Evolutionary conservation across 1,140 invertebrate genomes (phyloP), one percentile per base, ranked within the genome.

Genomic region (Drosophila equinoxialis): DNA sequence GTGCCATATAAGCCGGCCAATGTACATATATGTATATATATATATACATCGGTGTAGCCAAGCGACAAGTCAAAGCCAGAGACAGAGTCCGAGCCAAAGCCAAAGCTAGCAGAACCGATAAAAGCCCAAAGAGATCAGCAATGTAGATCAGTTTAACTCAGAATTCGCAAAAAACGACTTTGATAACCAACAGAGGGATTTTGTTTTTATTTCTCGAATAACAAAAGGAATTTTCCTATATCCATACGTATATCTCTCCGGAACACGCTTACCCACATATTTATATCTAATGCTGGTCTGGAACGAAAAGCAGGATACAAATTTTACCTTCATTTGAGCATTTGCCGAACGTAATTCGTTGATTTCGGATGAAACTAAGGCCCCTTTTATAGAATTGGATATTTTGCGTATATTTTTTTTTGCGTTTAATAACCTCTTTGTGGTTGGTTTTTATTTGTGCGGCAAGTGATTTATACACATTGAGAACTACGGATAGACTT

Each of bases 251-350:
- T 51, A 67, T 39, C 10, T 57, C 37, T 39, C 37, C 10, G 10
- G 37, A 26, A 23, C 37, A 13, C 8, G 51, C 39, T 20, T 35
- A 37, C n/a, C 30, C 45, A 8, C 30, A 35, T 0, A 57, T 17
- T 13, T 37, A 14, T 64, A 45, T 79, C 82, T 74, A 84, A 90
- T 90, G 89, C 77, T 90, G 48, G 83, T 90, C 66, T 90, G 89
- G 89, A 90, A 90, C 78, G 89, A 90, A 74, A 90, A 90, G 70
- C 89, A 90, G 81, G 89, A 90, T 73, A 82, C 65, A n/a, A 85
- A 90, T 42, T 85, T 87, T 41, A 89, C 74, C 6, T 90, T 90
- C 37, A 90, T 90, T 80, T 90, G 79, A 90, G 79, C 41, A 23
- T 69, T 66, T 72, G 35, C 35, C 30, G 30, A 30, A 30, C 30